Evolutionary conservation across 37 sponge, comb jelly and placozoan species (phyloP), one percentile per base, ranked within the genome.

Genomic region (Halisarca cf. caerulea): DNA sequence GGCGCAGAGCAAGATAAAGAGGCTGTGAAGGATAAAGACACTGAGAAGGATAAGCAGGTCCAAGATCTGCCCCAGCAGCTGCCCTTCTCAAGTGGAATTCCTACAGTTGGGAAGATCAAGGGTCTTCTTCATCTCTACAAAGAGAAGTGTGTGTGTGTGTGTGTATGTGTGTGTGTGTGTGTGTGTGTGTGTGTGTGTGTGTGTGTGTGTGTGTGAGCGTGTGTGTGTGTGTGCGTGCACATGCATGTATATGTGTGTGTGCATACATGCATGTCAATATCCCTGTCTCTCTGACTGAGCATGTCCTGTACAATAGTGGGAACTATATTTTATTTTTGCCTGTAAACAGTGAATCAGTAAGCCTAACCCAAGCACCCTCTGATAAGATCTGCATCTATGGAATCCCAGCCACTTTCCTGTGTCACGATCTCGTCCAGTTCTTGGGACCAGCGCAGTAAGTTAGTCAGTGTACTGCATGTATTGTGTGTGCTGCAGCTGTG

Each of bases 21-120:
- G 42, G 24, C 45, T 2, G 73, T 47, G 9, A 11, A 11, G 9
- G 51, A 11, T 11, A 47, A 11, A 14, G 25, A 74, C 21, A 23
- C 45, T 2, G 73, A 14, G 9, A 11, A 11, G 9, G 51, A 11
- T 11, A 47, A 11, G 6, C 28, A 39, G 33, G 2, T 30, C 1
- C 39, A 23, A 24, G 66, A 47, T 28, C 21, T 77, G 18, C 77
- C 77, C 23, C 81, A 85, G 0, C 66, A 68, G 39, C 36, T 95
- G 0, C 54, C 91, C n/a, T 96, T 93, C 73, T 89, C 88, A 80
- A 90, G 91, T 37, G 96, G 96, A 27, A 94, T 89, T 21, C 96
- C 96, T 15, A 69, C 87, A 28, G 89, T 91, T 17, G 96, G 91
- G 47, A 70, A 62, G 2, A 64, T 85, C 11, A 88, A 85, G 59